Percentiles rank a stretch among this genome's conserved stretches.
Evolutionary conservation across 1,140 invertebrate species (phyloP).

Genomic region (Conus ventricosus): DNA sequence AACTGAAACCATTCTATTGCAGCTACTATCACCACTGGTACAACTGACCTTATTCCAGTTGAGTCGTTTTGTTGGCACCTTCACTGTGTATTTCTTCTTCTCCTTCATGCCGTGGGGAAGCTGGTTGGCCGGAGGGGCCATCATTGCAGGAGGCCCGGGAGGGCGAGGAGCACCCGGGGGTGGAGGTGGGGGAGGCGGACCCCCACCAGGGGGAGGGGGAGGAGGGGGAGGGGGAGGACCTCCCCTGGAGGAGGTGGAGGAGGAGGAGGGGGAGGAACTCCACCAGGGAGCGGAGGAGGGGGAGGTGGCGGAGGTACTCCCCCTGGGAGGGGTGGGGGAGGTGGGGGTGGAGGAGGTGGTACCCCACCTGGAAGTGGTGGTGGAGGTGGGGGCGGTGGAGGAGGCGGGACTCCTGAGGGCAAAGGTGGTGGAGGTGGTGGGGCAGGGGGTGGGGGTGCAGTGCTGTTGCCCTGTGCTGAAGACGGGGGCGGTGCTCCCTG

Average conservation of each 20-base stretch:
- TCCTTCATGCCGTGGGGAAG: slow-evolving; percentile 92
- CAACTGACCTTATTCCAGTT: slow-evolving; percentile 81
- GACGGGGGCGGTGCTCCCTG: not conserved
- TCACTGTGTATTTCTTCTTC: slow-evolving; percentile 93
- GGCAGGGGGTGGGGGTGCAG: slow-evolving; percentile 7
- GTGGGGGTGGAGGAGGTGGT: slow-evolving; percentile 74
- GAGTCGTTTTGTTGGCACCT: slow-evolving; percentile 85
- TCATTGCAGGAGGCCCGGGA: slow-evolving; percentile 56
- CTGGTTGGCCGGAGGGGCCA: slow-evolving; percentile 67
- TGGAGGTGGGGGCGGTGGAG: slow-evolving; percentile 9
- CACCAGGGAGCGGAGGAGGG: slow-evolving; percentile 67
- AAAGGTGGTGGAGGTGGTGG: not conserved
- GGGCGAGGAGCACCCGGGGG: slow-evolving; percentile 54
- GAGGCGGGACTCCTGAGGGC: not conserved
- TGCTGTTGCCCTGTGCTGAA: slow-evolving; percentile 1
- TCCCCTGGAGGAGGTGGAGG: slow-evolving; percentile 37
- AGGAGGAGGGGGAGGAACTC: slow-evolving; percentile 77
- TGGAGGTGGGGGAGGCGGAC: slow-evolving; percentile 60
- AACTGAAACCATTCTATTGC: no score
- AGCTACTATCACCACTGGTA: not conserved
- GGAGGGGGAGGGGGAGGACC: slow-evolving; percentile 77
- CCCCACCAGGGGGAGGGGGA: slow-evolving; percentile 55
- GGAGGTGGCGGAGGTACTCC: slow-evolving; percentile 77
- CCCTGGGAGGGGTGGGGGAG: slow-evolving; percentile 73
- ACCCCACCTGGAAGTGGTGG: not conserved